Base-by-base conservation (phyloP, 2,888 invertebrate genomes). In the Falcaria lacertinaria region DNA sequence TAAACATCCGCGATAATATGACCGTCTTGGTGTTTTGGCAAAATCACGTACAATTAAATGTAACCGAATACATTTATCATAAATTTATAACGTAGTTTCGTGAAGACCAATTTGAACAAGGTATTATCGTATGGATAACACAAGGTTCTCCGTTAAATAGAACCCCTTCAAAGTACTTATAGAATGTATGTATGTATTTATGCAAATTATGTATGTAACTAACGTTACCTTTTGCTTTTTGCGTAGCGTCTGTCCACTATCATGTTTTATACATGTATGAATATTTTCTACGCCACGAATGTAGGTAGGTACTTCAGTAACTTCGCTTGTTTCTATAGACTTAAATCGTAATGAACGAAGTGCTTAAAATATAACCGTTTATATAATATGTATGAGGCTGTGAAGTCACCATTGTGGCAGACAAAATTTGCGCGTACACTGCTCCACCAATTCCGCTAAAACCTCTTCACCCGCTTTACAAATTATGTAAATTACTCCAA, bases 401-500 rank as follows among this genome's bases (percentile, higher is more conserved):
- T 11, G 7, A 22, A 6, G 22, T 22, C 5, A 5, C 22, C 22
- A 17, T 36, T 13, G 35, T 35, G 35, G n/a, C 5, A 35, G 35
- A 17, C n/a, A 6, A 36, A 16, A 16, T 34, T 19, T 14, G 13
- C 8, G 3, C 15, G 14, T 15, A 2, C 14, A 37, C 8, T 14
- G 0, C 2, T 22, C 2, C 7, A 25, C 22, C 13, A 15, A 15
- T 13, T 13, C 2, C 14, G 13, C 6, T 6, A 25, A 14, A 1
- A 37, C 11, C 7, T 36, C 25, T 22, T 39, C 39, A 41, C 43
- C 40, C 47, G 42, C 48, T 47, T 25, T 41, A 39, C 41, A 37
- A 45, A 45, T 47, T 54, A 56, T 57, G 52, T 42, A 49, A 54
- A 57, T 54, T 36, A 34, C 36, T 38, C 51, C 57, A 49, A 53